phyloP scores from a whole-genome alignment of 2,113 vertebrate species.

The Caranx melampygus region DNA sequence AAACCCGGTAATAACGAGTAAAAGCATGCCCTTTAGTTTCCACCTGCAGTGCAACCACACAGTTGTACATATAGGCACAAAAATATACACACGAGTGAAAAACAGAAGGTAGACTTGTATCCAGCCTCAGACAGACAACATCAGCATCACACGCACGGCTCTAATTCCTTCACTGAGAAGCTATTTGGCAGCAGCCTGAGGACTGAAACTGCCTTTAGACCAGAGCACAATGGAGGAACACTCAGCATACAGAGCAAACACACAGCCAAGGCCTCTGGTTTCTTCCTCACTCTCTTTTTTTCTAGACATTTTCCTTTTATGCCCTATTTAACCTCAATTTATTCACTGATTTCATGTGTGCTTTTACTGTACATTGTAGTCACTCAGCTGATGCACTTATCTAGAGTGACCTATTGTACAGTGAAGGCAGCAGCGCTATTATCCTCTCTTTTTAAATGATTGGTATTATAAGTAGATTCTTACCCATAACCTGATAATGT shows the following conservation, averaged over 20 bases:
- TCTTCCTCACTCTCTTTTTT: background rate
- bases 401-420: background rate
- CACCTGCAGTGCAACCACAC: no score
- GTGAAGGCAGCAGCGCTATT: background rate
- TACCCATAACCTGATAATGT: no score
- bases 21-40: no score
- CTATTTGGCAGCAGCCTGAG: slow-evolving; percentile 6
- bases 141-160: background rate
- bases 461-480: background rate
- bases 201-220: slow-evolving; percentile 24
- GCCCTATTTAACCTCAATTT: slow-evolving; percentile 27
- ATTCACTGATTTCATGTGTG: background rate
- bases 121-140: background rate
- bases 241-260: background rate
- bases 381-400: background rate
- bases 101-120: background rate
- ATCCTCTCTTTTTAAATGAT: background rate
- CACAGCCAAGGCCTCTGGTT: background rate
- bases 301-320: background rate
- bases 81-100: background rate
- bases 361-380: background rate
- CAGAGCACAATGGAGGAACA: slow-evolving; percentile 18
- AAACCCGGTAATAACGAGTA: no score
- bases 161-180: background rate
- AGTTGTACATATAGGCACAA: background rate